phyloP scores from a whole-genome alignment of 64 coral and sea anemone genomes.

The Actinia tenebrosa region DNA sequence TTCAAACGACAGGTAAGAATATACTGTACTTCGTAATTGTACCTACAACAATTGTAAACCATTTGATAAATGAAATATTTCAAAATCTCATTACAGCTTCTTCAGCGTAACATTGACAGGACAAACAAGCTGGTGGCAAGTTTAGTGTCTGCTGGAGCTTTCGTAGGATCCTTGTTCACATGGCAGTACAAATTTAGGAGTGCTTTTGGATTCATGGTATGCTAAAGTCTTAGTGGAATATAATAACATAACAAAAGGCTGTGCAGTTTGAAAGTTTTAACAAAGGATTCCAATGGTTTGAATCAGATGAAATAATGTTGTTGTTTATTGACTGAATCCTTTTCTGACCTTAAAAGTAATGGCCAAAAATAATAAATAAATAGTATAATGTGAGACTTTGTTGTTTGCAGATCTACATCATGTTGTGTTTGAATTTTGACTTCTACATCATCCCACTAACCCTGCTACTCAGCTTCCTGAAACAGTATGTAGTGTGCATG shows the following conservation, averaged over 20 bases:
- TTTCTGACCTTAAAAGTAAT: too few relatives aligned
- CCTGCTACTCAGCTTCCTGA: constrained; percentile 81
- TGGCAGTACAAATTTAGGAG: constrained; percentile 99
- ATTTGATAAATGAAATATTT: not conserved
- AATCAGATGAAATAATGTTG: too few relatives aligned
- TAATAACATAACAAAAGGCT: too few relatives aligned
- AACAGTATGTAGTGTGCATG: constrained; percentile 97
- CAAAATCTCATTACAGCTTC: constrained; percentile 50
- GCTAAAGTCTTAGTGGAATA: not conserved
- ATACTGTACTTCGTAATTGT: too few relatives aligned
- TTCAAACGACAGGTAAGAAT: constrained; percentile 90
- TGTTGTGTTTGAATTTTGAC: constrained; percentile 96
- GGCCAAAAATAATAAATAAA: not conserved
- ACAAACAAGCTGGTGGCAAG: constrained; percentile 94
- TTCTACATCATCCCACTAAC: constrained; percentile 96
- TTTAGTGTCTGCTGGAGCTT: constrained; percentile 93
- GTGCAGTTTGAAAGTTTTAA: too few relatives aligned
- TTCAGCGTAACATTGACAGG: constrained; percentile 96
- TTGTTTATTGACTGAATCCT: too few relatives aligned
- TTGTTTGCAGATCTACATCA: constrained; percentile 83
- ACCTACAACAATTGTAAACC: too few relatives aligned
- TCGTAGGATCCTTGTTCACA: constrained; percentile 84
- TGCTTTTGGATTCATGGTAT: constrained; percentile 90
- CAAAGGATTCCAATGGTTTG: too few relatives aligned
- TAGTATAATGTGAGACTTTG: not conserved